These are phyloP conservation scores for Incurvaria masculella DNA, from an alignment of 2,888 invertebrate genomes.

Conservation along the genomic window DNA sequence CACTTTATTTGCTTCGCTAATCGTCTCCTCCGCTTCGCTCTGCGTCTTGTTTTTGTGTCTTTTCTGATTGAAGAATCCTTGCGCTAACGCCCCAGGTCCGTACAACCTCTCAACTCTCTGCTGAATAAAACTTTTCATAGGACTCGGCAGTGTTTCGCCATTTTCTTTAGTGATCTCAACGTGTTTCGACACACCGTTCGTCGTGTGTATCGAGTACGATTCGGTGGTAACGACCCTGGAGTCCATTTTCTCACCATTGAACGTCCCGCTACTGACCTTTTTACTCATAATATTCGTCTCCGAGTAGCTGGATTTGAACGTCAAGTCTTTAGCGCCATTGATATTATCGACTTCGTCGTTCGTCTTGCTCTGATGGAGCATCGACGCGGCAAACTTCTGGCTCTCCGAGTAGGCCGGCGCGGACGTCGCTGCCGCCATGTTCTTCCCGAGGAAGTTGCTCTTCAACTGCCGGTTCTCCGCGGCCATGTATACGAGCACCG, in stretches of 20 bases:
- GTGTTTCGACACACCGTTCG: conserved; percentile 43
- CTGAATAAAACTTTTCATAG: conserved; percentile 77
- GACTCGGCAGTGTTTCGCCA: conserved; percentile 43
- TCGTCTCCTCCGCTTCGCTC: conserved; percentile 26
- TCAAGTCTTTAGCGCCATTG: conserved; percentile 28
- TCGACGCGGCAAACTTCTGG: conserved; percentile 42
- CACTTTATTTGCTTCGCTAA: conserved; percentile 34
- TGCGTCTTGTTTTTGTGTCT: conserved; percentile 46
- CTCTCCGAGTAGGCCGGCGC: conserved; percentile 41
- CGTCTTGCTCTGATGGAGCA: conserved; percentile 34
- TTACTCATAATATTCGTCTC: conserved; percentile 40
- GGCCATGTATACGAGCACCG: conserved; percentile 46
- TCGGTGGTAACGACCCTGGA: conserved; percentile 31
- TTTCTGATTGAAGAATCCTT: conserved; percentile 75
- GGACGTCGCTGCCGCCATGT: conserved; percentile 43
- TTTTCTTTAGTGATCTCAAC: conserved; percentile 50
- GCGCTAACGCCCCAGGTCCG: conserved; percentile 82
- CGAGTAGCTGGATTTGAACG: conserved; percentile 49
- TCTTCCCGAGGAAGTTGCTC: conserved; percentile 48
- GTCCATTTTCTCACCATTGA: conserved; percentile 35
- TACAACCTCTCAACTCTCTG: conserved; percentile 86
- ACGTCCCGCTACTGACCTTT: conserved; percentile 26
- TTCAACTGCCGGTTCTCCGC: conserved; percentile 48
- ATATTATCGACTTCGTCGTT: conserved; percentile 41
- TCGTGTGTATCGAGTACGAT: conserved; percentile 43